These are phyloP conservation scores for Rattus rattus DNA, from an alignment of 2,113 vertebrate genomes.

Conservation along the genomic window DNA sequence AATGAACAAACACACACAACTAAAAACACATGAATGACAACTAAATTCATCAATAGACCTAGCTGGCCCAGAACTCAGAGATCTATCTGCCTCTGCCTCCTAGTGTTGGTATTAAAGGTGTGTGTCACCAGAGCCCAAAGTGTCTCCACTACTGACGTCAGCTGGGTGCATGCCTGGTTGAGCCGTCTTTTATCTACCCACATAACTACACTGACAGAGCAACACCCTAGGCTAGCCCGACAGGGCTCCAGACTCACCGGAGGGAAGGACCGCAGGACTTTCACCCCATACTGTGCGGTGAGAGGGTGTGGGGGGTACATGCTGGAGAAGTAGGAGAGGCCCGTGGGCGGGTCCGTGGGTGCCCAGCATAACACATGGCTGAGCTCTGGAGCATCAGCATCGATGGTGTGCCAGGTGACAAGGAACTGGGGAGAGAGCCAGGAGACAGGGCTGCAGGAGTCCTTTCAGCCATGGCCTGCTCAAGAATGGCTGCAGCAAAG, in stretches of 20 bases:
- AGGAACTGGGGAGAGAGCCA: conserved; percentile 89
- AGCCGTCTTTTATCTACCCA: neutral
- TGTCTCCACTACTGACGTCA: neutral
- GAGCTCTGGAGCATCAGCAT: conserved; percentile 96
- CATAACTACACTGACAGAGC: neutral
- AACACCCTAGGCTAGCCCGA: neutral
- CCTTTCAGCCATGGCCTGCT: neutral
- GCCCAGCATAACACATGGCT: conserved; percentile 98
- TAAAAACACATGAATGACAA: neutral
- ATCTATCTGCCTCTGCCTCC: neutral
- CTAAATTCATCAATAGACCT: neutral
- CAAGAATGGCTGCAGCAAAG: neutral
- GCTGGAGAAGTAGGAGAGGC: conserved; percentile 98
- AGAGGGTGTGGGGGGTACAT: conserved; percentile 97
- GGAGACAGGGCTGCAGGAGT: neutral
- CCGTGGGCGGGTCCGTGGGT: conserved; percentile 95
- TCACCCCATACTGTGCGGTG: conserved; percentile 97
- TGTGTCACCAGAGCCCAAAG: neutral
- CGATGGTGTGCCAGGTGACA: conserved; percentile 98
- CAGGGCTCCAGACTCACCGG: conserved; percentile 86
- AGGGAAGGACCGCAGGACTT: conserved; percentile 97
- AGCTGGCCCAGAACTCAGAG: neutral
- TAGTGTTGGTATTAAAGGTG: neutral
- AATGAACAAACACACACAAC: neutral
- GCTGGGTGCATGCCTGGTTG: neutral